Base-by-base conservation (phyloP, 2,888 invertebrate species). In the Nineta flava region DNA sequence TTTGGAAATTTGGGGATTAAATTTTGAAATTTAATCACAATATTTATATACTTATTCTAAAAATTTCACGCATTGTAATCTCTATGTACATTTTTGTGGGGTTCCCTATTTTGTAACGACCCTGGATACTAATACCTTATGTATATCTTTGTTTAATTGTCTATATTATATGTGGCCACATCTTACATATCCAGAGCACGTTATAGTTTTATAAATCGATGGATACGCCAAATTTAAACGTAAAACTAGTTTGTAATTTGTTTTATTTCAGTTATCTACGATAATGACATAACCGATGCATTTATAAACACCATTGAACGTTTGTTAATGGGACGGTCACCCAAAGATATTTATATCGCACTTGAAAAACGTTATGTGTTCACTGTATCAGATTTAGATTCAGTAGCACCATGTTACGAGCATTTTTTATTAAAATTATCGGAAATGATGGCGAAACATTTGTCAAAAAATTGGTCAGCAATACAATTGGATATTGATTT, bases 341-440 rank as follows among this genome's bases (percentile, higher is more conserved):
- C 59, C 19, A 82, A 81, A 62, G 73, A 69, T 1, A 66, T 85
- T 17, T 87, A 81, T 58, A 70, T 91, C 31, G 86, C 87, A 2
- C 60, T 91, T 55, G 91, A 92, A 62, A 90, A 90, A 62, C 80
- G 91, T 48, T 91, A 79, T 63, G 90, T 91, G 7, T 92, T 91
- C 60, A 88, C 88, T 0, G 64, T 86, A 54, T 75, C 78, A 12
- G 86, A 90, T 58, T 73, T 85, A 63, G 87, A 88, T 53, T 76
- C 82, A 0, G 80, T 81, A n/a, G 88, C 91, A 1, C 90, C 90
- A 0, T 88, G 88, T 69, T 91, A 85, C 60, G 88, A 88, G 60
- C 81, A 86, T 69, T 90, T 90, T 67, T 66, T 86, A 1, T 71
- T 75, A 32, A 68, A 78, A 52, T 58, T 82, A 12, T 68, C 74